Evolutionary conservation across 2,888 invertebrate genomes (phyloP), one percentile per base, ranked within the genome.

Genomic region (Junonia oenone): DNA sequence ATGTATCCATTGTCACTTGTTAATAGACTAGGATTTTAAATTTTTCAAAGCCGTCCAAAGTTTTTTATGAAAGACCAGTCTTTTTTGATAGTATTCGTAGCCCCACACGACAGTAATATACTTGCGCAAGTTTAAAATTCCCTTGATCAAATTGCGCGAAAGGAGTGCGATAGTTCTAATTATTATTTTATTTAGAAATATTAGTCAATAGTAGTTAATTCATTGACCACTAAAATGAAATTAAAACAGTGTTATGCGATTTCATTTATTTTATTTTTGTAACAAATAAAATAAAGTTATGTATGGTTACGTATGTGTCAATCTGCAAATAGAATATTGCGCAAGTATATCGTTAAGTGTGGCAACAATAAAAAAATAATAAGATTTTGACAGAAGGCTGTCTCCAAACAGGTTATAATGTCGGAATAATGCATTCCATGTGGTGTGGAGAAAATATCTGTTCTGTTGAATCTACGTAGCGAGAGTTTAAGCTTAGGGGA

Each of bases 31-130:
- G 46, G 38, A 37, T 40, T 55, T 51, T 27, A 48, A 59, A 55
- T 45, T 51, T 58, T 66, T 65, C 68, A 67, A 66, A 66, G 64
- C 68, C 68, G 68, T 68, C 68, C 68, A 68, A 66, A 67, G 63
- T 43, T 58, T 45, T 56, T 52, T 58, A 59, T 61, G 54, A 46
- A 46, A 47, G 45, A 55, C 48, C 51, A 54, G 40, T 43, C 26
- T 45, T 40, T 40, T 37, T 37, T 14, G 6, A 37, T 37, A 37
- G 37, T 37, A 11, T 11, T 19, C 3, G 22, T 22, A 22, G 22
- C 22, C 22, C 2, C 22, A 5, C 22, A 22, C 5, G 22, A 22
- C 3, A 22, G 5, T 5, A 22, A 22, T 5, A 22, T 22, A 22
- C 22, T 22, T 22, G 22, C 22, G 5, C 22, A 22, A 22, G 22